Percentiles rank a stretch among this genome's conserved stretches.
These are phyloP conservation scores for Menidia menidia DNA, from an alignment of 2,797 vertebrate species.

Conservation along the genomic window DNA sequence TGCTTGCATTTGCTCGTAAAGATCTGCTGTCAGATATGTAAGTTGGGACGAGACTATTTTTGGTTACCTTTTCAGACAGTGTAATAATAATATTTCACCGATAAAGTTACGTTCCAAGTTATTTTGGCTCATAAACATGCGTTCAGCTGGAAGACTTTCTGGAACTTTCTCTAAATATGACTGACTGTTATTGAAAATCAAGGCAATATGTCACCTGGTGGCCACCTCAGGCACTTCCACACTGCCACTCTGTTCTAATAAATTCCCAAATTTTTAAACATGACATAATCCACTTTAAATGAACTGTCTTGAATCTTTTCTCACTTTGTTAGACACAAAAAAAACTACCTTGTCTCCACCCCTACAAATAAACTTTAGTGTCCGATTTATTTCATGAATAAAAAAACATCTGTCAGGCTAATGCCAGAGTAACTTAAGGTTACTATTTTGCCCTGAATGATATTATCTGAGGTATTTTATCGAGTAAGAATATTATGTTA, in stretches of 20 bases:
- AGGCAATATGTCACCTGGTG: too few species aligned
- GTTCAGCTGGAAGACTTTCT: constrained; percentile 21
- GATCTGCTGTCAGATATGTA: constrained; percentile 13
- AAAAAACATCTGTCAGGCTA: too few species aligned
- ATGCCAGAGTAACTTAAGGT: neutral
- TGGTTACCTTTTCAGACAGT: constrained; percentile 20
- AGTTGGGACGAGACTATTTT: constrained; percentile 37
- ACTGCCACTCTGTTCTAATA: too few species aligned
- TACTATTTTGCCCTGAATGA: neutral
- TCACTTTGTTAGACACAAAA: too few species aligned
- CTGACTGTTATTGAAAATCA: neutral
- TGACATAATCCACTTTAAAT: too few species aligned
- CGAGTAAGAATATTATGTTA: neutral
- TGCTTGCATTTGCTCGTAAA: neutral
- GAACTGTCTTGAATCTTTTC: too few species aligned
- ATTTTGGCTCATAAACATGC: neutral
- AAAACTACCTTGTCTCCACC: too few species aligned
- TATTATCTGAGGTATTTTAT: neutral
- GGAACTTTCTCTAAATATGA: constrained; percentile 41
- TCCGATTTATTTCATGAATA: too few species aligned
- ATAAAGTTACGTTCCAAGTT: neutral
- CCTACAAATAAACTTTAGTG: too few species aligned
- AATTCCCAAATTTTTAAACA: too few species aligned
- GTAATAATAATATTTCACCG: constrained; percentile 23
- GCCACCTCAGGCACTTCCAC: neutral